Evolutionary conservation across 1,140 invertebrate genomes (phyloP).

Genomic region (Drosophila subpulchrella): DNA sequence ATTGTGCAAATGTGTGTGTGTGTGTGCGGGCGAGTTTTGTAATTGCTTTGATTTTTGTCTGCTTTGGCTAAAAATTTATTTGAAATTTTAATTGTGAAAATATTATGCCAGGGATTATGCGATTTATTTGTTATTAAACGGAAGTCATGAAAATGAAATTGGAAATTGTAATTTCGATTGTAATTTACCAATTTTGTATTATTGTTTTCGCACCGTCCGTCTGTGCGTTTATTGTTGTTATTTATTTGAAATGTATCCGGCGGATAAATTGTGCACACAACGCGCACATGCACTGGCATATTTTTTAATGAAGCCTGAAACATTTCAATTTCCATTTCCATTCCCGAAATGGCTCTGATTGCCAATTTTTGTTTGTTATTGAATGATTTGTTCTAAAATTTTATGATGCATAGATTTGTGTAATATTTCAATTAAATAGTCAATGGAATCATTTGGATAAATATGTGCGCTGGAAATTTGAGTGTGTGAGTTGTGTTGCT

Average conservation of each 20-base stretch:
- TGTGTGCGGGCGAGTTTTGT: constrained; percentile 30
- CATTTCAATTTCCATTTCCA: constrained; percentile 63
- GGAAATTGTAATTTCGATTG: constrained; percentile 70
- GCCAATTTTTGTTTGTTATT: constrained; percentile 62
- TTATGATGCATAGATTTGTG: constrained; percentile 77
- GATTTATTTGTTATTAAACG: constrained; percentile 84
- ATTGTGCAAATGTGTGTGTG: constrained; percentile 26
- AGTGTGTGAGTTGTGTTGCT: background rate
- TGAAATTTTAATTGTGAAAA: constrained; percentile 84
- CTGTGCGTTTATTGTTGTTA: constrained; percentile 56
- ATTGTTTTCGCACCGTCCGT: constrained; percentile 45
- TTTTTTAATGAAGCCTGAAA: constrained; percentile 82
- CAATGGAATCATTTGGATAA: constrained; percentile 58
- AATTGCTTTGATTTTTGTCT: constrained; percentile 75
- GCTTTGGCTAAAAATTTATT: constrained; percentile 80
- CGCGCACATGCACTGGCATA: constrained; percentile 36
- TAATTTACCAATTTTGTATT: constrained; percentile 68
- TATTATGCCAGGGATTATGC: constrained; percentile 82
- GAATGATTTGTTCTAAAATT: constrained; percentile 74
- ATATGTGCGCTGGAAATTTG: background rate
- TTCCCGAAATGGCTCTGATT: constrained; percentile 53
- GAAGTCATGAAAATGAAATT: constrained; percentile 79
- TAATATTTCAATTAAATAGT: constrained; percentile 82
- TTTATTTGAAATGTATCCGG: constrained; percentile 81
- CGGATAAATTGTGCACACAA: constrained; percentile 67